Base-by-base conservation (phyloP, 2,797 vertebrate genomes). In the Anabas testudineus region DNA sequence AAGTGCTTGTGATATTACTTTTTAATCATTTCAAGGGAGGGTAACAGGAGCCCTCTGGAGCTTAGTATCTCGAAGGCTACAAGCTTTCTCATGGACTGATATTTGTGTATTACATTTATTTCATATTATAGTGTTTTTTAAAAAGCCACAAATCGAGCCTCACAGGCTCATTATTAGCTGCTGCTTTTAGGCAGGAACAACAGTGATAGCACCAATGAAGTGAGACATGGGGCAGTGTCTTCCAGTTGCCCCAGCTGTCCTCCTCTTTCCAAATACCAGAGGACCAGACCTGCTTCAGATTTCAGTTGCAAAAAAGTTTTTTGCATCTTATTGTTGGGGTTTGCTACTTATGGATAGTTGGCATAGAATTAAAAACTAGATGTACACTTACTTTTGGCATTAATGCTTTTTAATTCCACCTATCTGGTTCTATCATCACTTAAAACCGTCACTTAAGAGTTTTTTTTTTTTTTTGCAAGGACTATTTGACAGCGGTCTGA, bases 151-250 rank as follows among this genome's bases (percentile, higher is more conserved):
- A 86, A 53, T 4, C n/a, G 77, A 84, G 73, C 87, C 82, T 71
- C 42, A 10, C n/a, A 1, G 78, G 63, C 58, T 87, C 67, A 9
- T 5, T 22, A 59, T 65, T 30, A 71, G 59, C 74, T 16, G 54
- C 77, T 64, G 74, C 66, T 69, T 57, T 61, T 15, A 78, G 83
- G 76, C 78, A 83, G 76, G 76, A 83, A 80, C 30, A 22, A 80
- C 74, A 83, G 81, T 70, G 42, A 88, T 78, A 83, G 88, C 84
- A 89, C 86, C 90, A 90, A 88, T 74, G 83, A 88, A 74, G 46
- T 55, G 90, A 91, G 87, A 88, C 85, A 79, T 85, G 88, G 83
- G 78, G 82, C 88, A 82, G 90, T 92, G 91, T 93, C 91, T 91
- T 93, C 83, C 88, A 91, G 88, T 83, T 54, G 47, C 68, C 65